Conservation (phyloP, 2,888 invertebrate species). For the Melinaea marsaeus region DNA sequence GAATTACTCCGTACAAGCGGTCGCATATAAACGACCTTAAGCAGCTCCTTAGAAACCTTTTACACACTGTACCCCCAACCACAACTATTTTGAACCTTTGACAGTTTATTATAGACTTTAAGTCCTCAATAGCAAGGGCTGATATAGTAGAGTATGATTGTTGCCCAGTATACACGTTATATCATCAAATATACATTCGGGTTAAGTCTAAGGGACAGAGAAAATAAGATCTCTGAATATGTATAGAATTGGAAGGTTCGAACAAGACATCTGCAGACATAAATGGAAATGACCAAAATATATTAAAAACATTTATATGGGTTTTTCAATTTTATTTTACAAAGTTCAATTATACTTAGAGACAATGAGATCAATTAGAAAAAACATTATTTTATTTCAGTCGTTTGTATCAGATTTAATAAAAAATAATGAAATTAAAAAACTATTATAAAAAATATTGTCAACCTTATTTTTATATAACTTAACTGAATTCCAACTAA, state of each 20-base stretch:
- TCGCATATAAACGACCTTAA: constrained; percentile 58
- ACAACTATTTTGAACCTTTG: constrained; percentile 3
- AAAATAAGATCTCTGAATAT: constrained; percentile 54
- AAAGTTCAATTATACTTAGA: too few species aligned
- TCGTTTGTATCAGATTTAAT: too few species aligned
- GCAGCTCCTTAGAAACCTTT: constrained; percentile 50
- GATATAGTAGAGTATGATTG: constrained; percentile 21
- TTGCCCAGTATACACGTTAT: constrained; percentile 60
- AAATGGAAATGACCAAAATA: constrained; percentile 20
- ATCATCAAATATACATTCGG: constrained; percentile 72
- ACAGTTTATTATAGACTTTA: constrained; percentile 25
- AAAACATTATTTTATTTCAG: too few species aligned
- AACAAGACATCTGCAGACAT: constrained; percentile 26
- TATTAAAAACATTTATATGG: constrained; percentile 11
- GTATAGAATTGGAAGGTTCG: constrained; percentile 38
- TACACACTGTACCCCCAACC: constrained; percentile 35
- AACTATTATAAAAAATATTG: too few species aligned
- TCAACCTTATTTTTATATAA: too few species aligned
- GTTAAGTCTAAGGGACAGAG: constrained; percentile 47
- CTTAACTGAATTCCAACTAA: too few species aligned
- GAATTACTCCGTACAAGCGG: constrained; percentile 41
- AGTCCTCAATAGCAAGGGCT: constrained; percentile 21
- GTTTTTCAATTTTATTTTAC: neutral
- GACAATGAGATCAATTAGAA: too few species aligned
- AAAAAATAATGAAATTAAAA: too few species aligned